Evolutionary conservation across 2,888 invertebrate species (phyloP).

Genomic region (Cyrtodaria siliqua): DNA sequence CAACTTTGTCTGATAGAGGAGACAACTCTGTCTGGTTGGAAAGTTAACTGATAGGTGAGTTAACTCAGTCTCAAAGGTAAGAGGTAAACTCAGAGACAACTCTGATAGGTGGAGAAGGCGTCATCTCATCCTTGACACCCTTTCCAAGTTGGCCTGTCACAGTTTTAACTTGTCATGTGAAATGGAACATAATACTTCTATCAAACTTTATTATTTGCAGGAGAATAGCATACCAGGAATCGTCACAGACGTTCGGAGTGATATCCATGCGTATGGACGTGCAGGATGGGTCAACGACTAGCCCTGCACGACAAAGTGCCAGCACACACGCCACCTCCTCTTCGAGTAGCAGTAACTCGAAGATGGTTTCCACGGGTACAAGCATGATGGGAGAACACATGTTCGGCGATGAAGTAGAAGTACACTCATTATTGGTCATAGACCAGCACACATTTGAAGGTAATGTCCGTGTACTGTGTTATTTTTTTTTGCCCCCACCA

Average conservation of each 20-base stretch:
- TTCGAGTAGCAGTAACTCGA: slow-evolving; percentile 87
- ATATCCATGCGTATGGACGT: slow-evolving; percentile 96
- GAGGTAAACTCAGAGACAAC: too few species aligned
- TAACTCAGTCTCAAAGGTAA: too few species aligned
- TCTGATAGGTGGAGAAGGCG: too few species aligned
- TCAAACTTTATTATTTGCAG: slow-evolving; percentile 86
- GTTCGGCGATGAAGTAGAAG: slow-evolving; percentile 94
- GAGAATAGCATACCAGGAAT: slow-evolving; percentile 96
- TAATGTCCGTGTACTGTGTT: too few species aligned
- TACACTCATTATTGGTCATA: slow-evolving; percentile 93
- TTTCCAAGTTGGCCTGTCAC: too few species aligned
- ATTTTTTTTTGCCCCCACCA: too few species aligned
- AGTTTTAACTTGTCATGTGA: too few species aligned
- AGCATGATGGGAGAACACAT: slow-evolving; percentile 87
- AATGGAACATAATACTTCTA: too few species aligned
- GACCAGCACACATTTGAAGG: slow-evolving; percentile 98
- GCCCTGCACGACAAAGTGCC: slow-evolving; percentile 91
- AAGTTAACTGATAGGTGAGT: too few species aligned
- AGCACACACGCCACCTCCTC: slow-evolving; percentile 91
- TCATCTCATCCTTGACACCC: too few species aligned
- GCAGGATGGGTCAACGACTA: slow-evolving; percentile 90
- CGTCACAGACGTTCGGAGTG: slow-evolving; percentile 94
- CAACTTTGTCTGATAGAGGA: too few species aligned
- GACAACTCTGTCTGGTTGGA: too few species aligned
- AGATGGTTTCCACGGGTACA: slow-evolving; percentile 85